phyloP scores from a whole-genome alignment of 2,113 vertebrate species.

The Colaptes auratus region DNA sequence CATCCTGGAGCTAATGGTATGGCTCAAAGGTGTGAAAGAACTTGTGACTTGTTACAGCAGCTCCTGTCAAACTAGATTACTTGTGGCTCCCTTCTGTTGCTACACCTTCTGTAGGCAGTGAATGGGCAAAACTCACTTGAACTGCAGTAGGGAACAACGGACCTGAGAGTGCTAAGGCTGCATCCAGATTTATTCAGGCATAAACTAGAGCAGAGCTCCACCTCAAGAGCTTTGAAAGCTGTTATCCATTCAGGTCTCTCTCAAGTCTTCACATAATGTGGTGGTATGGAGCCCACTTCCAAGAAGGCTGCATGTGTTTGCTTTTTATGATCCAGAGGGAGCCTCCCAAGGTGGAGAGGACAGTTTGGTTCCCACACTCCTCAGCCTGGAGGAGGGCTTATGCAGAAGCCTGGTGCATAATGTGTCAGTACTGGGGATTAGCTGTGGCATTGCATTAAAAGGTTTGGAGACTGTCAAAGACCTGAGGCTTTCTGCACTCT shows the following conservation, averaged over 20 bases:
- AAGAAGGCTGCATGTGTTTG: neutral
- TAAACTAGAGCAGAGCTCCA: neutral
- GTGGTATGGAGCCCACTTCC: neutral
- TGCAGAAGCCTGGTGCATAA: neutral
- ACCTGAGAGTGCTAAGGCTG: neutral
- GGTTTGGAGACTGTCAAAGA: neutral
- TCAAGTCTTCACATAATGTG: neutral
- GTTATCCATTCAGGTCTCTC: neutral
- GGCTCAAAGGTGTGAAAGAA: neutral
- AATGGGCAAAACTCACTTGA: neutral
- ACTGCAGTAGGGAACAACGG: neutral
- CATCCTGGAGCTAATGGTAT: neutral
- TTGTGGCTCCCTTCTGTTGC: neutral
- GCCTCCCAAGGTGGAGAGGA: neutral
- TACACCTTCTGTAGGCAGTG: neutral
- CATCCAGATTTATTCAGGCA: neutral
- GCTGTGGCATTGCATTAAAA: neutral
- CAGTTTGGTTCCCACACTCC: neutral
- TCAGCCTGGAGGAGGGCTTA: neutral
- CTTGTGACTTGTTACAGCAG: neutral
- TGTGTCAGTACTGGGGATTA: neutral
- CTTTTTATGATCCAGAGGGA: neutral
- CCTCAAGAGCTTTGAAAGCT: neutral
- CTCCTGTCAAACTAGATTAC: slow-evolving; percentile 13
- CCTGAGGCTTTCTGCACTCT: neutral